These are phyloP conservation scores for Campylorhamphus procurvoides DNA, from an alignment of 2,113 vertebrate genomes.

Conservation along the genomic window DNA sequence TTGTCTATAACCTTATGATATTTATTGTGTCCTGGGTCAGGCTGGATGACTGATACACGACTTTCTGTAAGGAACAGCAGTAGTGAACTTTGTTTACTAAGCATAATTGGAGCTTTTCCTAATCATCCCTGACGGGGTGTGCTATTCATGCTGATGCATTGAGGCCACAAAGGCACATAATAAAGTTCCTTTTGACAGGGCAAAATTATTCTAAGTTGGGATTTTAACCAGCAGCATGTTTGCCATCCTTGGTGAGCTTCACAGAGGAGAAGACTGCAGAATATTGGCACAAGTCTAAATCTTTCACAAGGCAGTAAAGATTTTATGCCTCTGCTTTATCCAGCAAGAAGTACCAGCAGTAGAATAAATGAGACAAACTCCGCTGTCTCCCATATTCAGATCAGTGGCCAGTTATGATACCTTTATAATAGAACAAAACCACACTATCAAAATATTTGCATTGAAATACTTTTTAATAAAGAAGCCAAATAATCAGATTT, in stretches of 20 bases:
- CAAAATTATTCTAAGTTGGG: not conserved
- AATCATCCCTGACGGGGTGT: not conserved
- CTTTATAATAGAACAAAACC: not conserved
- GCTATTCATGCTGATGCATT: not conserved
- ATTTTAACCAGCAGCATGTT: not conserved
- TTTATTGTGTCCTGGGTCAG: constrained; percentile 4
- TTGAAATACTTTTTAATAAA: not conserved
- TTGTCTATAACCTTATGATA: not conserved
- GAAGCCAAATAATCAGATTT: not conserved
- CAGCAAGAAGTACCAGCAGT: not conserved
- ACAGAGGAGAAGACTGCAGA: not conserved
- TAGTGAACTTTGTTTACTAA: constrained; percentile 13
- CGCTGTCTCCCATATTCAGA: not conserved
- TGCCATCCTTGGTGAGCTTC: not conserved
- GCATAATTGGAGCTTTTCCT: constrained; percentile 9
- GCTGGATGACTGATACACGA: not conserved
- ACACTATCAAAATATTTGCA: not conserved
- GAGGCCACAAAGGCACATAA: not conserved
- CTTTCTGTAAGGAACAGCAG: constrained; percentile 24
- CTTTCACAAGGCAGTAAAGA: not conserved
- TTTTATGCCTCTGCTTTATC: not conserved
- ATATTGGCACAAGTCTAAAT: not conserved
- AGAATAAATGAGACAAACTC: not conserved
- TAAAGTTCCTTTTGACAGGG: not conserved
- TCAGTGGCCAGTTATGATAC: not conserved